Conservation (phyloP, 1,140 invertebrate genomes). For the Wasmannia auropunctata region DNA sequence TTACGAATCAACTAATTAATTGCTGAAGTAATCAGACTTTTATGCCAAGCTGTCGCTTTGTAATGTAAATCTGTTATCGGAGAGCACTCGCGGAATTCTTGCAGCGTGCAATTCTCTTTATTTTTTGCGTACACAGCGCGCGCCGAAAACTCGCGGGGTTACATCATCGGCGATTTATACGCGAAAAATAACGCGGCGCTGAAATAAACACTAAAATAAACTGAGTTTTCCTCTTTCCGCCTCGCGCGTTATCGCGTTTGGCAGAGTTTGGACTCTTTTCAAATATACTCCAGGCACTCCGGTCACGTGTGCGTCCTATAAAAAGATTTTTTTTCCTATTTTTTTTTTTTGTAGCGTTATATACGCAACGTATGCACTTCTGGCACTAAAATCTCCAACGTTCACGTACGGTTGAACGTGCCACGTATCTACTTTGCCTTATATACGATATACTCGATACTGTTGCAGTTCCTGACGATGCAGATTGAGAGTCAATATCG, state of each 20-base stretch:
- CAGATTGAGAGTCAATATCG: neutral
- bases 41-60: neutral
- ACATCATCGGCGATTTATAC: conserved; percentile 47
- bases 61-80: neutral
- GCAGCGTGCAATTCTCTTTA: neutral
- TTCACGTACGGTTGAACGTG: conserved; percentile 30
- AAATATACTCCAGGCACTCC: conserved; percentile 32
- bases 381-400: conserved; percentile 33
- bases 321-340: conserved; percentile 20
- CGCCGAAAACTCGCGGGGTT: conserved; percentile 17
- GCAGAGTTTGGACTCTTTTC: conserved; percentile 11
- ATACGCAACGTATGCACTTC: conserved; percentile 46
- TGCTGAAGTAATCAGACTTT: neutral
- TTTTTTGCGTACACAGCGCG: neutral
- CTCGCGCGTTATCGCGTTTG: conserved; percentile 50
- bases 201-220: conserved; percentile 52
- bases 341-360: neutral
- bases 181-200: conserved; percentile 31
- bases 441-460: conserved; percentile 3
- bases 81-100: neutral
- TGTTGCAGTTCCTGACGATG: neutral
- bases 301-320: conserved; percentile 62
- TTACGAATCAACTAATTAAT: conserved; percentile 13
- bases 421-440: conserved; percentile 31
- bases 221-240: conserved; percentile 18